Evolutionary conservation across 2,888 invertebrate genomes (phyloP).

Genomic region (Apamea monoglypha): DNA sequence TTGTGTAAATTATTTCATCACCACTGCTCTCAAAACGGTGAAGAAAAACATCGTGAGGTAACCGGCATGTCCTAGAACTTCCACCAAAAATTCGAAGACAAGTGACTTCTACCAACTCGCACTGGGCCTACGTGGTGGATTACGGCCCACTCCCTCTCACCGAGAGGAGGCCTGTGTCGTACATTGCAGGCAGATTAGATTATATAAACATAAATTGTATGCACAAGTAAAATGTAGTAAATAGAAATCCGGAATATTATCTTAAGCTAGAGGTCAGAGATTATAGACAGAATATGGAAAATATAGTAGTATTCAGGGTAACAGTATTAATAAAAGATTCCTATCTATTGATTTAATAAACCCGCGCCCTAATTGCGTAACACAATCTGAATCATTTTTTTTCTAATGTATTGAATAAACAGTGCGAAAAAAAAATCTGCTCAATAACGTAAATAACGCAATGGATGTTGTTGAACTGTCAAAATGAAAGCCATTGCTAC

Average conservation of each 20-base stretch:
- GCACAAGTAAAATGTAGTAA: not conserved
- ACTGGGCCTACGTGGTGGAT: no score
- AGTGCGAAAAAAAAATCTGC: no score
- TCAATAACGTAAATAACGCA: not conserved
- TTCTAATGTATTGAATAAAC: no score
- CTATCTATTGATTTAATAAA: not conserved
- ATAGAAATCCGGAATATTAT: constrained; percentile 11
- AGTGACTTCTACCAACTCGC: no score
- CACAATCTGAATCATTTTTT: not conserved
- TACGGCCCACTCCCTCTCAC: no score
- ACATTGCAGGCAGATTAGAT: no score
- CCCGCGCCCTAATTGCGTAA: not conserved
- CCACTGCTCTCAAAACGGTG: no score
- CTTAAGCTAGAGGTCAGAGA: constrained; percentile 10
- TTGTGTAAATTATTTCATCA: no score
- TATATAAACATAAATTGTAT: not conserved
- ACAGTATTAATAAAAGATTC: not conserved
- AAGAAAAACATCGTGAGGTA: no score
- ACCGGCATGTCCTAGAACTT: no score
- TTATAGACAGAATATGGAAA: constrained; percentile 4
- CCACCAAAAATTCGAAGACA: no score
- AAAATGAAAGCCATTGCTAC: not conserved
- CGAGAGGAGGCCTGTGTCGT: no score
- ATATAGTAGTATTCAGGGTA: not conserved
- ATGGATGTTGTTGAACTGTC: not conserved